Evolutionary conservation across 2,113 vertebrate species (phyloP).

Genomic region (Eptesicus fuscus): DNA sequence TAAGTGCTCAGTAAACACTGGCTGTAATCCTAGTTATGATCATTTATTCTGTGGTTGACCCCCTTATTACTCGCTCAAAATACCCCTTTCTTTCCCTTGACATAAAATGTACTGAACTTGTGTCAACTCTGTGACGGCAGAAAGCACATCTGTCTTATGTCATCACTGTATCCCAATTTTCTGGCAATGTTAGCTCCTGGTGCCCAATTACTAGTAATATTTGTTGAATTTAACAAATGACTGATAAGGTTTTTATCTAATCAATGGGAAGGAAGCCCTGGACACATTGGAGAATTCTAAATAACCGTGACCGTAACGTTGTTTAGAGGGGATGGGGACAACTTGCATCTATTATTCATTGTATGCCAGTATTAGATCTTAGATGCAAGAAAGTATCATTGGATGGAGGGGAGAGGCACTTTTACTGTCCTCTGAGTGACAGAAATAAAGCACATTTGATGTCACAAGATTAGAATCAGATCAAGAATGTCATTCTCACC

Average conservation of each 20-base stretch:
- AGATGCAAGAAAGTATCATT: not conserved
- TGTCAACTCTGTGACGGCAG: not conserved
- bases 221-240: not conserved
- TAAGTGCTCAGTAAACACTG: not conserved
- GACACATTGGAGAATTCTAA: not conserved
- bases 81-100: not conserved
- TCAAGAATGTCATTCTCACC: slow-evolving; percentile 22
- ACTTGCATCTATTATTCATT: not conserved
- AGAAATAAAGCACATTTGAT: not conserved
- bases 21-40: not conserved
- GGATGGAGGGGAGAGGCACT: not conserved
- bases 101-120: not conserved
- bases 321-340: not conserved
- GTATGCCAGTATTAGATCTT: not conserved
- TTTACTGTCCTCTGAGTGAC: not conserved
- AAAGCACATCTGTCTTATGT: not conserved
- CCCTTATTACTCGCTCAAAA: not conserved
- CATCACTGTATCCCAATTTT: not conserved
- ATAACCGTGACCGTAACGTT: not conserved
- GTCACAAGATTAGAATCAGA: not conserved
- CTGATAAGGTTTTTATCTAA: not conserved
- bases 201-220: not conserved
- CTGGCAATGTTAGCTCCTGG: not conserved
- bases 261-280: not conserved
- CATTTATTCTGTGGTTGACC: not conserved